Conservation (phyloP, 2,888 invertebrate species). For the Nomada goodeniana region DNA sequence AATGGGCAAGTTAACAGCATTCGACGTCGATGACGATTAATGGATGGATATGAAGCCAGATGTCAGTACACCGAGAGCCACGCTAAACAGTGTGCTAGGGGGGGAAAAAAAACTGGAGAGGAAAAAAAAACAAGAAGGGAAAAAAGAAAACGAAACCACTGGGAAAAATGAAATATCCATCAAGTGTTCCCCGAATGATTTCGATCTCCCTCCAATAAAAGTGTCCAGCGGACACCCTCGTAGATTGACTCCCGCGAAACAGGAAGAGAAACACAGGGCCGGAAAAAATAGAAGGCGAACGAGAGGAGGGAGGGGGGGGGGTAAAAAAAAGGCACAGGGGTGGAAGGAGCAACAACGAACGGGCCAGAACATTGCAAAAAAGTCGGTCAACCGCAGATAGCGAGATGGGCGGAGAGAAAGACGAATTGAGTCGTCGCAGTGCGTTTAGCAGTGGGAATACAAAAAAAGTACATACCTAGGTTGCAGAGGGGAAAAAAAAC, state of each 20-base stretch:
- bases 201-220: slow-evolving; percentile 36
- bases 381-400: slow-evolving; percentile 72
- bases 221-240: slow-evolving; percentile 16
- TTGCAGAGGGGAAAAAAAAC: not conserved
- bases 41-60: slow-evolving; percentile 52
- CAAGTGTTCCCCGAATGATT: slow-evolving; percentile 39
- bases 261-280: slow-evolving; percentile 33
- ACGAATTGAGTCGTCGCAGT: slow-evolving; percentile 69
- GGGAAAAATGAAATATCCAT: slow-evolving; percentile 54
- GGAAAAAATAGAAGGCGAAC: slow-evolving; percentile 41
- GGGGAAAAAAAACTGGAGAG: not conserved
- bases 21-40: slow-evolving; percentile 27
- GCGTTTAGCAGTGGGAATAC: slow-evolving; percentile 23
- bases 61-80: slow-evolving; percentile 35
- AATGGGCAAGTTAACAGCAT: slow-evolving; percentile 11
- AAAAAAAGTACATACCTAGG: not conserved
- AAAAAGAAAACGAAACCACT: slow-evolving; percentile 25
- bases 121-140: not conserved
- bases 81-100: slow-evolving; percentile 1
- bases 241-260: slow-evolving; percentile 38
- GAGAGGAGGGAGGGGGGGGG: slow-evolving; percentile 1
- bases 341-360: slow-evolving; percentile 40
- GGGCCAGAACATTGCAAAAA: slow-evolving; percentile 67
- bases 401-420: slow-evolving; percentile 47
- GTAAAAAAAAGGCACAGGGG: slow-evolving; percentile 10